Percentiles rank a stretch among this genome's conserved stretches.
Conservation (phyloP, 2,113 vertebrate genomes). For the Recurvirostra avosetta region DNA sequence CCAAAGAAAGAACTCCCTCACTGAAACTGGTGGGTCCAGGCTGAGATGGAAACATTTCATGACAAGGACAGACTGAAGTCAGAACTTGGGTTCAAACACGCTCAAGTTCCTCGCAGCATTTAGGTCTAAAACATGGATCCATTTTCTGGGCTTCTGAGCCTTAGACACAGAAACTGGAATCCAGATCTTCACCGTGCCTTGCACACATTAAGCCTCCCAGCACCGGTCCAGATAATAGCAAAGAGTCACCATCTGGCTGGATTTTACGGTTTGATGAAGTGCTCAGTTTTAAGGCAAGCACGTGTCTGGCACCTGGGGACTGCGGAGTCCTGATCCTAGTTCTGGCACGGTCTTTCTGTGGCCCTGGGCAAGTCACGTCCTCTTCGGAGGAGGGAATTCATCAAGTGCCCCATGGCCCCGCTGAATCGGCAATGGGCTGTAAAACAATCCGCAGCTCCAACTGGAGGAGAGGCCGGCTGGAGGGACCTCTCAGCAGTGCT, state of each 20-base stretch:
- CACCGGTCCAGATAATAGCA: conserved; percentile 42
- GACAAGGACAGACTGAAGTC: neutral
- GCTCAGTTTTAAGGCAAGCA: conserved; percentile 63
- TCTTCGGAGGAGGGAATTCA: conserved; percentile 21
- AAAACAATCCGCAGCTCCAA: conserved; percentile 20
- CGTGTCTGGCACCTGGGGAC: conserved; percentile 63
- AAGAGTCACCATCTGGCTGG: conserved; percentile 65
- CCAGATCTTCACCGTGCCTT: conserved; percentile 22
- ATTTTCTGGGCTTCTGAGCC: neutral
- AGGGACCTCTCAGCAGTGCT: neutral
- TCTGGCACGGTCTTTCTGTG: conserved; percentile 25
- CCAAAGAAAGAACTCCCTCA: neutral
- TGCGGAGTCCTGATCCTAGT: conserved; percentile 31
- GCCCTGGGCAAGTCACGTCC: conserved; percentile 61
- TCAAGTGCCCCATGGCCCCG: conserved; percentile 1
- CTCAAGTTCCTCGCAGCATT: neutral
- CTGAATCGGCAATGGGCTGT: neutral
- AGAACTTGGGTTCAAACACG: neutral
- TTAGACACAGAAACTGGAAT: conserved; percentile 28
- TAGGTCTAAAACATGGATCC: neutral
- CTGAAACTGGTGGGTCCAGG: neutral
- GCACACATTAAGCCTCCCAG: conserved; percentile 45
- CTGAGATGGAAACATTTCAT: neutral
- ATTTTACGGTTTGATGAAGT: conserved; percentile 68
- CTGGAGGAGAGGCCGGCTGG: neutral